phyloP scores from a whole-genome alignment of 2,797 vertebrate genomes.

The Fratercula arctica region DNA sequence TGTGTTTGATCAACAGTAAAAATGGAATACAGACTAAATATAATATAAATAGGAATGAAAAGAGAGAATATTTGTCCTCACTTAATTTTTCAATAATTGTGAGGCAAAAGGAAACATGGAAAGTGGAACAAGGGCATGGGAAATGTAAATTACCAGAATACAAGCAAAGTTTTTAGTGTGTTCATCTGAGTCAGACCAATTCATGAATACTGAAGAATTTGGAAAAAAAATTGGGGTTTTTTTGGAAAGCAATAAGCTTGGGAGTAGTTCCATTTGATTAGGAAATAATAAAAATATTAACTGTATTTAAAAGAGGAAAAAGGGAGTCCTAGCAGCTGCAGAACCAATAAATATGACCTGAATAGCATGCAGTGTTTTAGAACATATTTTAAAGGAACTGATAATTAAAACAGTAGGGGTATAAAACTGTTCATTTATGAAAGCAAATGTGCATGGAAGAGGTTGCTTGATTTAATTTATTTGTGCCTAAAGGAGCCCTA shows the following conservation, averaged over 20 bases:
- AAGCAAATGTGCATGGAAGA: neutral
- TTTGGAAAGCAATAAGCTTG: neutral
- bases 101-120: neutral
- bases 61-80: neutral
- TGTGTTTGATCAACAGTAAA: neutral
- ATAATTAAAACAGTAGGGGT: neutral
- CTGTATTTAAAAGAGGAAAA: neutral
- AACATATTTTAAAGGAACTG: neutral
- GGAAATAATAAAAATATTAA: neutral
- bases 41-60: neutral
- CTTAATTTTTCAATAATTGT: neutral
- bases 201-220: neutral
- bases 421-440: neutral
- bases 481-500: neutral
- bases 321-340: neutral
- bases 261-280: neutral
- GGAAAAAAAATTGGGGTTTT: accelerated
- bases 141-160: neutral
- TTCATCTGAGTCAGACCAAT: neutral
- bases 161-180: neutral
- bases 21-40: neutral
- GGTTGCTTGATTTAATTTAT: neutral
- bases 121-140: neutral
- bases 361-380: neutral
- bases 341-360: neutral